Conservation (phyloP, 2,113 vertebrate species). For the Thryonomys swinderianus region DNA sequence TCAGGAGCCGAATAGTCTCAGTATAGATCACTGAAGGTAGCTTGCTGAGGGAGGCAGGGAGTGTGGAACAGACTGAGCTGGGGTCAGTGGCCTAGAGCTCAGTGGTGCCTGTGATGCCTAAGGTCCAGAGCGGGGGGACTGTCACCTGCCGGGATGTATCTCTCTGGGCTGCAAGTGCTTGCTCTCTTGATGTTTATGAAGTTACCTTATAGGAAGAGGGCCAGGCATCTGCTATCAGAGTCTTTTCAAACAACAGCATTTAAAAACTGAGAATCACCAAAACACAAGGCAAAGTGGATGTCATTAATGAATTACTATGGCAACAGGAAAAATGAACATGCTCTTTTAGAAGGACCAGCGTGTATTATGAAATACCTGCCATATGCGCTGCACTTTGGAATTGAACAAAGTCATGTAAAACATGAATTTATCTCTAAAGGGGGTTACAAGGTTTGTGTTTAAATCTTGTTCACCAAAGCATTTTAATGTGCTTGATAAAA, state of each 20-base stretch:
- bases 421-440: neutral
- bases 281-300: conserved; percentile 1
- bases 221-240: conserved; percentile 1
- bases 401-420: neutral
- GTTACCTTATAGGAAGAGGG: conserved; percentile 9
- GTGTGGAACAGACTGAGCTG: neutral
- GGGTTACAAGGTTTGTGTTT: neutral
- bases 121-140: neutral
- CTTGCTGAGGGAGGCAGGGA: neutral
- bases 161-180: neutral
- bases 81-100: neutral
- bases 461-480: neutral
- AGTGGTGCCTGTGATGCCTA: neutral
- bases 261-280: conserved; percentile 45
- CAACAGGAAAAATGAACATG: neutral
- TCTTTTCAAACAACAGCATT: conserved; percentile 49
- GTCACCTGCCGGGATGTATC: neutral
- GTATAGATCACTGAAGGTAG: neutral
- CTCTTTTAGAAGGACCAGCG: neutral
- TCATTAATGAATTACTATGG: neutral
- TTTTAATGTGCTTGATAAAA: neutral
- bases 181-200: conserved; percentile 30
- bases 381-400: neutral
- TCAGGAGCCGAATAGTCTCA: neutral
- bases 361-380: neutral